A percentile compares a stretch with the other conserved stretches of the same genome.
Conservation (phyloP, 2,797 vertebrate species). For the Crenichthys baileyi region DNA sequence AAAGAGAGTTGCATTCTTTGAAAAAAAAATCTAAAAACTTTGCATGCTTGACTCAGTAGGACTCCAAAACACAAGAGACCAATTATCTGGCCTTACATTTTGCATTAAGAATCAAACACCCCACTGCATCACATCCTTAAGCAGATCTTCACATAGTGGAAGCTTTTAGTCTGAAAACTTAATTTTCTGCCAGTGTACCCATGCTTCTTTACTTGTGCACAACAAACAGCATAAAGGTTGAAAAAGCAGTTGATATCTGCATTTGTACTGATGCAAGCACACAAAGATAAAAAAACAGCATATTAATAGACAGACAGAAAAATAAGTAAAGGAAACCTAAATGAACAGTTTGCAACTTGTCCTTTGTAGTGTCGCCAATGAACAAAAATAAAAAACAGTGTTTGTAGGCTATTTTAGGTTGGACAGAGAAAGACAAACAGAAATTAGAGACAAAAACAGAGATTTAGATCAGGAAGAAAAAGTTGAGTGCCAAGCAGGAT, state of each 20-base stretch:
- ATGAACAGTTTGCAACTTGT: background rate
- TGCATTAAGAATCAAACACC: constrained; percentile 55
- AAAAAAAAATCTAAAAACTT: constrained; percentile 8
- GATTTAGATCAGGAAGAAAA: background rate
- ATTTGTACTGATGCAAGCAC: constrained; percentile 6
- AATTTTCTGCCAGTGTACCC: background rate
- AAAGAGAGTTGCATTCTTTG: background rate
- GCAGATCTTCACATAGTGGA: constrained; percentile 6
- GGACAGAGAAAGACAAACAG: background rate
- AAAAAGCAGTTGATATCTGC: constrained; percentile 1
- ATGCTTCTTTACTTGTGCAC: background rate
- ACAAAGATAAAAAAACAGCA: background rate
- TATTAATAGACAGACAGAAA: background rate
- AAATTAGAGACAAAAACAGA: constrained; percentile 9
- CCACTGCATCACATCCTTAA: background rate
- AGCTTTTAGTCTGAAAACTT: background rate
- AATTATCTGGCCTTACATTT: constrained; percentile 31
- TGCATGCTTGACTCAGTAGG: constrained; percentile 17
- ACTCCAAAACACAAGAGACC: constrained; percentile 38
- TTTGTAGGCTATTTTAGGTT: background rate
- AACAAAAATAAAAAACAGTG: background rate
- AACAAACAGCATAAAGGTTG: background rate
- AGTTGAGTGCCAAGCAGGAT: constrained; percentile 10
- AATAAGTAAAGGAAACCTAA: background rate
- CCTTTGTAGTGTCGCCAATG: background rate